Evolutionary conservation across 2,888 invertebrate genomes (phyloP).

Genomic region (Stenchaetothrips biformis): DNA sequence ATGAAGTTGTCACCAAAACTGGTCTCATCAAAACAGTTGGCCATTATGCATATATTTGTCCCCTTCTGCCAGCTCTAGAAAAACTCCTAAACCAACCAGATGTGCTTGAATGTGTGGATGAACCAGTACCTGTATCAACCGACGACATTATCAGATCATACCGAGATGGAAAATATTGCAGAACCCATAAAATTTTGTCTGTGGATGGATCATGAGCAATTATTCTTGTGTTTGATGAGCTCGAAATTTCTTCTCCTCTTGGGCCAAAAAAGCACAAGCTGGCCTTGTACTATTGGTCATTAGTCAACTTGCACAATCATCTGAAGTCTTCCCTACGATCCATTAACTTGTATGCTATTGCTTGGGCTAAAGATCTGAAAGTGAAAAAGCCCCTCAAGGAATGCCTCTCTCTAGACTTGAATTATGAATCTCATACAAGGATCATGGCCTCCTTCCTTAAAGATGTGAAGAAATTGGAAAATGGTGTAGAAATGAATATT

Average conservation of each 20-base stretch:
- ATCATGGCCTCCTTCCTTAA: background rate
- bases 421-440: background rate
- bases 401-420: background rate
- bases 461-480: background rate
- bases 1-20: background rate
- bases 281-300: background rate
- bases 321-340: background rate
- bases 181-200: background rate
- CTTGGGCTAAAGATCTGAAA: background rate
- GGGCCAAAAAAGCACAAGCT: conserved; percentile 1
- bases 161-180: background rate
- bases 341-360: background rate
- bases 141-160: background rate
- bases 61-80: background rate
- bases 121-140: background rate
- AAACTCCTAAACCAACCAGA: background rate
- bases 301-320: background rate
- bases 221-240: background rate
- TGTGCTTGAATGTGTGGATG: background rate
- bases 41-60: background rate
- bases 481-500: background rate
- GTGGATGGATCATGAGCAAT: background rate
- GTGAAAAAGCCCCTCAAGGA: background rate
- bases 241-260: conserved; percentile 7
- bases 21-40: background rate